Percentiles rank a stretch among this genome's conserved stretches.
Conservation (phyloP, 2,797 vertebrate species). For the Lycodopsis pacificus region DNA sequence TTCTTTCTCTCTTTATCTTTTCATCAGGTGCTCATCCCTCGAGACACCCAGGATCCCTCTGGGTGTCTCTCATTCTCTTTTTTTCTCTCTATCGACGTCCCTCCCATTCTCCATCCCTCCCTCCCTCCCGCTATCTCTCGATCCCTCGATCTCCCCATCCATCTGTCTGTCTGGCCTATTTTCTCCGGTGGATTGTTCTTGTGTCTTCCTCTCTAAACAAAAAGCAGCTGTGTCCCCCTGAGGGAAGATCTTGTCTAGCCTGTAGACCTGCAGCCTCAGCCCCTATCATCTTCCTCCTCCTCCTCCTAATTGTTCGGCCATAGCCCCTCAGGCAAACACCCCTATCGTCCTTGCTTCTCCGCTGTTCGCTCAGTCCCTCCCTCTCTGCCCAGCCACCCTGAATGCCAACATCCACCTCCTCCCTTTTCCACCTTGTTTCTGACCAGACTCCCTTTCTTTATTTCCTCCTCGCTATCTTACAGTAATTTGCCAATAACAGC, state of each 20-base stretch:
- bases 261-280: slow-evolving; percentile 65
- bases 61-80: slow-evolving; percentile 50
- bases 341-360: slow-evolving; percentile 57
- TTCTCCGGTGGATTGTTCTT: slow-evolving; percentile 69
- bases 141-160: slow-evolving; percentile 52
- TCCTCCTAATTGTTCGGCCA: slow-evolving; percentile 60
- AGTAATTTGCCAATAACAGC: slow-evolving; percentile 60
- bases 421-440: slow-evolving; percentile 45
- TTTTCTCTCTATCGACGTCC: slow-evolving; percentile 55
- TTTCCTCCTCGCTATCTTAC: slow-evolving; percentile 49
- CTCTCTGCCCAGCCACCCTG: slow-evolving; percentile 34
- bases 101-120: slow-evolving; percentile 33
- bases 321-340: slow-evolving; percentile 54
- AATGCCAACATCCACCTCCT: slow-evolving; percentile 53
- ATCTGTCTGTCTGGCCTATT: slow-evolving; percentile 74
- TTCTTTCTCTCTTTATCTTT: slow-evolving; percentile 48
- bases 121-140: slow-evolving; percentile 22
- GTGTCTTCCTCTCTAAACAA: slow-evolving; percentile 81
- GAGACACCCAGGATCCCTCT: slow-evolving; percentile 35
- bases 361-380: neutral
- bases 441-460: slow-evolving; percentile 34
- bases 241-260: slow-evolving; percentile 82
- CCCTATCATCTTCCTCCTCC: slow-evolving; percentile 55
- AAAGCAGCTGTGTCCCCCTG: slow-evolving; percentile 66
- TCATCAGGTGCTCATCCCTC: slow-evolving; percentile 40